Percentiles rank a stretch among this genome's conserved stretches.
Conservation (phyloP, 2,797 vertebrate species). For the Gymnodraco acuticeps region DNA sequence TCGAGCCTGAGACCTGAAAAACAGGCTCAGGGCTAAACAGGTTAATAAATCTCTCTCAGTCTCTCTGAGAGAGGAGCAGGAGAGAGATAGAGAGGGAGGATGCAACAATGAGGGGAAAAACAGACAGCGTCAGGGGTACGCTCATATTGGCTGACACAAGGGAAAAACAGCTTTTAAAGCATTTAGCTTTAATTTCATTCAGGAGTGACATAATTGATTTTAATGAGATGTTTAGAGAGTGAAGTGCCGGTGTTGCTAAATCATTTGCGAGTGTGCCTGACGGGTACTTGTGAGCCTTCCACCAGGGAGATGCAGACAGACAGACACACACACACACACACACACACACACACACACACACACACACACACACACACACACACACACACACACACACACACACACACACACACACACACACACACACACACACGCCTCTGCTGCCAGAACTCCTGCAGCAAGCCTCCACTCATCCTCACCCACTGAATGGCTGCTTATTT, state of each 20-base stretch:
- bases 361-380: neutral
- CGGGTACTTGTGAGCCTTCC: conserved; percentile 69
- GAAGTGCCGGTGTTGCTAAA: conserved; percentile 82
- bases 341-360: too few species aligned
- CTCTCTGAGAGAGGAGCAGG: conserved; percentile 55
- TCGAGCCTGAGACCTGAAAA: too few species aligned
- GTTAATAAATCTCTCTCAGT: conserved; percentile 87
- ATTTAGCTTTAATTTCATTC: conserved; percentile 92
- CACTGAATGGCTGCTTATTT: conserved; percentile 42
- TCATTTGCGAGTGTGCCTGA: conserved; percentile 79
- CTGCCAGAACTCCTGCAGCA: conserved; percentile 69
- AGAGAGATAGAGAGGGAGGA: conserved; percentile 16
- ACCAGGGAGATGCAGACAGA: conserved; percentile 57
- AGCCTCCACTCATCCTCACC: conserved; percentile 37
- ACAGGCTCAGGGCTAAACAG: too few species aligned
- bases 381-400: conserved; percentile 48
- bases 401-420: conserved; percentile 48
- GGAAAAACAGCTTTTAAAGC: conserved; percentile 82
- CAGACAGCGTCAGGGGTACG: conserved; percentile 88
- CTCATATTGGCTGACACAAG: conserved; percentile 88
- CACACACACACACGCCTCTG: conserved; percentile 24
- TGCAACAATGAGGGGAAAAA: conserved; percentile 64
- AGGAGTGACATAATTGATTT: conserved; percentile 88
- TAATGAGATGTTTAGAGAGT: conserved; percentile 86
- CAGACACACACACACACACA: conserved; percentile 28